phyloP scores from a whole-genome alignment of 2,888 invertebrate genomes.

The Diarsia dahlii region DNA sequence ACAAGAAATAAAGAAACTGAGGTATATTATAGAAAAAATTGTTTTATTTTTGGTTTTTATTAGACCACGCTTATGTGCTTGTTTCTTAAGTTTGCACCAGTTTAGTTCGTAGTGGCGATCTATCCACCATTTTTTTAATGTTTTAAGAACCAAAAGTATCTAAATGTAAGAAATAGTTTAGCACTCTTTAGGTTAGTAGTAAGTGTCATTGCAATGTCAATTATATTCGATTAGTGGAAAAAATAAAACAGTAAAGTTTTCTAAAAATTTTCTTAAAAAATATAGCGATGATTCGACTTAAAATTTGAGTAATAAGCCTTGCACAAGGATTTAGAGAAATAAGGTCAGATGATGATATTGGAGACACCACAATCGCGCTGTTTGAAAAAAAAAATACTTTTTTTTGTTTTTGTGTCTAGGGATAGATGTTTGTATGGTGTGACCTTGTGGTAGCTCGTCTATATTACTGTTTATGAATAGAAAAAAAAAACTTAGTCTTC shows the following conservation, averaged over 20 bases:
- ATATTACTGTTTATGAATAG: conserved; percentile 78
- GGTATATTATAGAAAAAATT: conserved; percentile 83
- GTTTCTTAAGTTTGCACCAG: conserved; percentile 82
- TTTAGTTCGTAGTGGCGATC: conserved; percentile 72
- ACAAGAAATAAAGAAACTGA: conserved; percentile 87
- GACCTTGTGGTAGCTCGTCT: conserved; percentile 77
- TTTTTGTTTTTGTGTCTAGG: conserved; percentile 76
- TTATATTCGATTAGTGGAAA: conserved; percentile 89
- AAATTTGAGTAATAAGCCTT: conserved; percentile 70
- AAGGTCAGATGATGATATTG: conserved; percentile 68
- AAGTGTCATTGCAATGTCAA: conserved; percentile 90
- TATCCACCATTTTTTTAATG: conserved; percentile 72
- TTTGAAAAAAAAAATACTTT: conserved; percentile 60
- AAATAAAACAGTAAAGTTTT: conserved; percentile 86
- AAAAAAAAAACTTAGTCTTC: conserved; percentile 45
- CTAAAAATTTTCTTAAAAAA: conserved; percentile 82
- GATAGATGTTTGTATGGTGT: conserved; percentile 84
- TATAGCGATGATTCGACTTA: conserved; percentile 73
- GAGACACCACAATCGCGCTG: conserved; percentile 73
- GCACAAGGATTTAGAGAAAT: conserved; percentile 75
- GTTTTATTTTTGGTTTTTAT: conserved; percentile 83
- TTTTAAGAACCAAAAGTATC: conserved; percentile 84
- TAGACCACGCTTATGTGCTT: conserved; percentile 84
- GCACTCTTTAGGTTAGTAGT: conserved; percentile 89
- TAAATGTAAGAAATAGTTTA: conserved; percentile 87